These are phyloP conservation scores for Plodia interpunctella DNA, from an alignment of 1,140 invertebrate genomes.

Conservation along the genomic window DNA sequence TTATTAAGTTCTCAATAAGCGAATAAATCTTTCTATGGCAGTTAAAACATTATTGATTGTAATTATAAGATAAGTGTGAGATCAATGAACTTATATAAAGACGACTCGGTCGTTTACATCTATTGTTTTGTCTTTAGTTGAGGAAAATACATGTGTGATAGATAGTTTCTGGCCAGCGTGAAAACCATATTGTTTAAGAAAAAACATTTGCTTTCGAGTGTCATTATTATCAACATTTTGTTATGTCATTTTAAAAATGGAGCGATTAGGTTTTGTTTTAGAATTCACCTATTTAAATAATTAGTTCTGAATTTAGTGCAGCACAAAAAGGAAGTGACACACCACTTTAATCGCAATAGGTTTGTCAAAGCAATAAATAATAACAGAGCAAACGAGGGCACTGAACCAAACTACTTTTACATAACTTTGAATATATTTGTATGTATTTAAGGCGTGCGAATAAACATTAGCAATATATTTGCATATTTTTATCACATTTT, in stretches of 20 bases:
- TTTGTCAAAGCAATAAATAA: constrained; percentile 4
- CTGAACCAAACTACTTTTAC: constrained; percentile 3
- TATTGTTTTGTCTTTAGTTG: neutral
- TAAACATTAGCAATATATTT: neutral
- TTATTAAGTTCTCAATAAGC: neutral
- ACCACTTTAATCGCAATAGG: neutral
- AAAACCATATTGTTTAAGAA: too few species aligned
- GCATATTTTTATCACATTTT: neutral
- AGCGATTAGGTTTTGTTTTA: too few species aligned
- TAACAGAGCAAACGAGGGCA: neutral
- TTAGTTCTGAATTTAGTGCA: neutral
- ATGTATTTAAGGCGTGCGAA: constrained; percentile 1
- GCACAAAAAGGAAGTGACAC: neutral
- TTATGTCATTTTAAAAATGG: too few species aligned
- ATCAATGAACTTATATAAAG: neutral
- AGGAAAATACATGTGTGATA: neutral
- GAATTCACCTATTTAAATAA: too few species aligned
- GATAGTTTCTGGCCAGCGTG: neutral
- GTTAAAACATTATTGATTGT: neutral
- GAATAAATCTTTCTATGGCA: neutral
- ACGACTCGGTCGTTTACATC: neutral
- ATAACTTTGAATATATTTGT: constrained; percentile 3
- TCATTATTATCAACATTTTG: too few species aligned
- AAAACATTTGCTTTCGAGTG: too few species aligned
- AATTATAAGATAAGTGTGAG: neutral